Conservation (phyloP, 2,113 vertebrate genomes). For the Haliaeetus leucogaster region DNA sequence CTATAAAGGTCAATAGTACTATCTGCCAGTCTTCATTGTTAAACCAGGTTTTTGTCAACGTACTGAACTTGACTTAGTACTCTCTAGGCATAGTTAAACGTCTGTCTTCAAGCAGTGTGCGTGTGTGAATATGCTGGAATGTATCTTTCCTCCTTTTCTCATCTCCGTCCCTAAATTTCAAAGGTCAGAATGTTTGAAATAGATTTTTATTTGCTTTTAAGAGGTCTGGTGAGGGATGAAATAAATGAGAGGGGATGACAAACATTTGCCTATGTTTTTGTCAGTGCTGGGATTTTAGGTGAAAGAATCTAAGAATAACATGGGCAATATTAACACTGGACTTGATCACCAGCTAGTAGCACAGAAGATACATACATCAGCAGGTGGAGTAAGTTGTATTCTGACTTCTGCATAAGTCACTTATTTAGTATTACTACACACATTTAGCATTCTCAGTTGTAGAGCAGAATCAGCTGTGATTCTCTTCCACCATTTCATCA, state of each 20-base stretch:
- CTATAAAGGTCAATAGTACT: background rate
- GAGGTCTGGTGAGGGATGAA: background rate
- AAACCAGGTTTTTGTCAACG: background rate
- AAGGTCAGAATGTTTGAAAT: background rate
- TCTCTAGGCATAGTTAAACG: background rate
- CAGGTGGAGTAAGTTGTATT: background rate
- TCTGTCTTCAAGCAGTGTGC: background rate
- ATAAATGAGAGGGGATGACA: background rate
- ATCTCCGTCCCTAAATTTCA: background rate
- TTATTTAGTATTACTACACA: background rate
- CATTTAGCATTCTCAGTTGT: background rate
- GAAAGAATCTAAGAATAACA: background rate
- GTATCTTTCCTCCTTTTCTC: background rate
- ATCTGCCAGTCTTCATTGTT: background rate
- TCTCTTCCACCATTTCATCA: background rate
- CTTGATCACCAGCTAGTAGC: background rate
- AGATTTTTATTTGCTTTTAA: background rate
- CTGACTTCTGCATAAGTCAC: background rate
- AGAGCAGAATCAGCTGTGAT: background rate
- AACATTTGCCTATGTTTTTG: background rate
- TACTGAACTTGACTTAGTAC: background rate
- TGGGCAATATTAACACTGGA: background rate
- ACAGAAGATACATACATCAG: background rate
- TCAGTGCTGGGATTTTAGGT: background rate
- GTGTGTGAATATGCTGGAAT: background rate